Percentiles rank a stretch among this genome's conserved stretches.
Conservation (phyloP, 2,888 invertebrate genomes). For the Chloromyia formosa region DNA sequence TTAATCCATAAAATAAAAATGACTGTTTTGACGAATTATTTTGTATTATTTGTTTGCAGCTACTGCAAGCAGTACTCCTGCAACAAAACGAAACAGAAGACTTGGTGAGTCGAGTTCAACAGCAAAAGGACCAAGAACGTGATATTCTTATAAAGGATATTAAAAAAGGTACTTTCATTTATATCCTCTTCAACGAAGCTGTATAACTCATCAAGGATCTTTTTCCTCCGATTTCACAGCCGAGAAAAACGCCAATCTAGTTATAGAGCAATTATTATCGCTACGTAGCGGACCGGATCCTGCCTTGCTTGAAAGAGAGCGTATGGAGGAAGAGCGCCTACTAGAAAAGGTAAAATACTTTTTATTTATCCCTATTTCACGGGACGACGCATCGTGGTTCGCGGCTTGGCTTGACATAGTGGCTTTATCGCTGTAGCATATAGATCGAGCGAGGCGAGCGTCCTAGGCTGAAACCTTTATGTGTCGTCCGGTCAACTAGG, state of each 20-base stretch:
- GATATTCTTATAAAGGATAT: constrained; percentile 70
- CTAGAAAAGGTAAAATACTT: constrained; percentile 65
- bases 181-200: background rate
- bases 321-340: constrained; percentile 72
- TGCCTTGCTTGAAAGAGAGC: constrained; percentile 72
- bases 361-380: too few relatives aligned
- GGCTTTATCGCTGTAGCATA: too few relatives aligned
- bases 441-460: too few relatives aligned
- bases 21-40: constrained; percentile 26
- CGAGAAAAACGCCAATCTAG: constrained; percentile 73
- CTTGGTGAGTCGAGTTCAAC: constrained; percentile 75
- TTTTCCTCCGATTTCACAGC: constrained; percentile 59
- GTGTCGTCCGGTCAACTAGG: too few relatives aligned
- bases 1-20: too few relatives aligned
- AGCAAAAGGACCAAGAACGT: constrained; percentile 71
- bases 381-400: too few relatives aligned
- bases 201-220: background rate
- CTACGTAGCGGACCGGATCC: constrained; percentile 70
- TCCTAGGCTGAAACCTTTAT: too few relatives aligned
- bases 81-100: constrained; percentile 73
- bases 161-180: constrained; percentile 64
- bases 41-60: constrained; percentile 64
- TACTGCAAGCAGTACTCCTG: constrained; percentile 65
- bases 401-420: too few relatives aligned
- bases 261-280: constrained; percentile 73